Conservation (phyloP, 2,113 vertebrate genomes). For the Microcebus ravelobensis region DNA sequence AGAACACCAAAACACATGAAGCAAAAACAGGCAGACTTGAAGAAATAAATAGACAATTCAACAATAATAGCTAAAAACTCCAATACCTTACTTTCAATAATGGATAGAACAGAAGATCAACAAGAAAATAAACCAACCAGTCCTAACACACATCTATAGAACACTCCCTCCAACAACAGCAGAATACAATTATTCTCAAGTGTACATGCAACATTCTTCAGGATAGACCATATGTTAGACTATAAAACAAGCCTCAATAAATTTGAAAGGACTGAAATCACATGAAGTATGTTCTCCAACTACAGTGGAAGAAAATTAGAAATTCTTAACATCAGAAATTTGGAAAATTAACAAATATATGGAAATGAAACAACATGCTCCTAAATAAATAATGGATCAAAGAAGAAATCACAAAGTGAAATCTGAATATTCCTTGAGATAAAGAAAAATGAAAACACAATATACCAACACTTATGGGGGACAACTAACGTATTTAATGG, state of each 20-base stretch:
- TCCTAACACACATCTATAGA: not conserved
- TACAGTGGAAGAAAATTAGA: not conserved
- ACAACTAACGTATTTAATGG: not conserved
- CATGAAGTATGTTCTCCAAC: not conserved
- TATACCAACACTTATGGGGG: not conserved
- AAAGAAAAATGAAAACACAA: not conserved
- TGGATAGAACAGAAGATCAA: not conserved
- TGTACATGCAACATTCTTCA: not conserved
- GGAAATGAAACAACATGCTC: not conserved
- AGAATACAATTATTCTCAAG: slow-evolving; percentile 9
- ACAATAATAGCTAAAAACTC: not conserved
- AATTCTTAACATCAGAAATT: not conserved
- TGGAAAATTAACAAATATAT: not conserved
- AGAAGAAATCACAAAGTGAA: not conserved
- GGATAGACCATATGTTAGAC: not conserved
- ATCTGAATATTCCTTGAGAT: not conserved
- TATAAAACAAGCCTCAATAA: not conserved
- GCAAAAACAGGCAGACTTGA: not conserved
- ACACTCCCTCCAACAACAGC: not conserved
- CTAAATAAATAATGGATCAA: not conserved
- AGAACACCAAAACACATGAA: not conserved
- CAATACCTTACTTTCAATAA: not conserved
- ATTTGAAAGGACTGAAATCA: not conserved
- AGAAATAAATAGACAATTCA: not conserved
- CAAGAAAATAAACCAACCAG: not conserved